Evolutionary conservation across 2,888 invertebrate genomes (phyloP).

Genomic region (Fragum fragum): DNA sequence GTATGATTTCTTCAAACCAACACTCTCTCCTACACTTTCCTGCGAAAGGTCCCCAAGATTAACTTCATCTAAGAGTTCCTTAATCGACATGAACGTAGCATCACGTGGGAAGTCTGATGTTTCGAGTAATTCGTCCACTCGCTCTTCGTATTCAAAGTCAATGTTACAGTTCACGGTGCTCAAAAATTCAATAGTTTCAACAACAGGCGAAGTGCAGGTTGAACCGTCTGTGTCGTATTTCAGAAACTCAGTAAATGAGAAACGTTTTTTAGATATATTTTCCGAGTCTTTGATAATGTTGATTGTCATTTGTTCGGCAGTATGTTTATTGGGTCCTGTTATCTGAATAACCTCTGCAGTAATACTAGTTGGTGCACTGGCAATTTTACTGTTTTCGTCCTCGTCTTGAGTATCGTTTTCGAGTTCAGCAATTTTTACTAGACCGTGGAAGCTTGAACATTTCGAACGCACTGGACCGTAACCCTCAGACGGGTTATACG

Average conservation of each 20-base stretch:
- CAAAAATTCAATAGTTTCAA: conserved; percentile 43
- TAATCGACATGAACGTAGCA: conserved; percentile 58
- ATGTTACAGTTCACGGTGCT: conserved; percentile 68
- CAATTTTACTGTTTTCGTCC: background rate
- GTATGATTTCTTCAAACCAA: background rate
- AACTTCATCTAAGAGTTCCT: conserved; percentile 66
- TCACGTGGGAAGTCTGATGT: conserved; percentile 57
- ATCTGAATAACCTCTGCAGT: conserved; percentile 19
- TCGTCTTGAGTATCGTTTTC: conserved; percentile 8
- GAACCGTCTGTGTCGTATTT: conserved; percentile 48
- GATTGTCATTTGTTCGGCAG: conserved; percentile 25
- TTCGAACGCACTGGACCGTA: conserved; percentile 7
- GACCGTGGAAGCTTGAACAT: conserved; percentile 19
- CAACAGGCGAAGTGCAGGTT: conserved; percentile 46
- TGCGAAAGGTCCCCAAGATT: background rate
- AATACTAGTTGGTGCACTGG: conserved; percentile 2
- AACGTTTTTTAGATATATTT: conserved; percentile 1
- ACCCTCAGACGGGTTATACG: background rate
- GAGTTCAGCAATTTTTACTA: conserved; percentile 22
- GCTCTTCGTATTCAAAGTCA: conserved; percentile 76
- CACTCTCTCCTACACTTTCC: background rate
- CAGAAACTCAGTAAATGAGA: conserved; percentile 45
- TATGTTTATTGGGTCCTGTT: background rate
- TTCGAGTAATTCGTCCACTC: conserved; percentile 73
- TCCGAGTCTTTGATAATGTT: conserved; percentile 5